phyloP scores from a whole-genome alignment of 2,113 vertebrate genomes.

The Ceyx margarethae region DNA sequence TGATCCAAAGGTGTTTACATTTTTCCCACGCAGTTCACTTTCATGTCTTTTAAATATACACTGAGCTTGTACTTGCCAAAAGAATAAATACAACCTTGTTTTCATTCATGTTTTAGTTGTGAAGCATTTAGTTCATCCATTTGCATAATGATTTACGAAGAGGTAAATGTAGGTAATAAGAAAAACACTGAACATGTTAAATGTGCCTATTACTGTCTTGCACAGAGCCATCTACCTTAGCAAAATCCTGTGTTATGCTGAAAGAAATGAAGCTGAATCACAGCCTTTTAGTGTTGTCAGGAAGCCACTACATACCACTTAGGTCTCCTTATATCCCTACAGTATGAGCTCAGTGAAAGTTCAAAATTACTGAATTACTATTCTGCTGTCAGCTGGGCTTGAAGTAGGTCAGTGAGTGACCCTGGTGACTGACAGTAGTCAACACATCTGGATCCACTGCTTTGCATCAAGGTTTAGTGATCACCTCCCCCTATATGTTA shows the following conservation, averaged over 20 bases:
- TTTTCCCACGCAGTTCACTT: background rate
- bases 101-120: conserved; percentile 6
- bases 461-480: background rate
- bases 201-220: background rate
- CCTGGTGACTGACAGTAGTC: background rate
- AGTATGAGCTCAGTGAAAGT: background rate
- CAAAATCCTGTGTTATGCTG: background rate
- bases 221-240: background rate
- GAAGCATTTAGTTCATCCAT: background rate
- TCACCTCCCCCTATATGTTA: background rate
- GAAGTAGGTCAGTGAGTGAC: background rate
- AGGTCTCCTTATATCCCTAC: background rate
- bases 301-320: background rate
- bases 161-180: background rate
- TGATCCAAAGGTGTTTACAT: background rate
- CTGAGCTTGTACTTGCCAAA: background rate
- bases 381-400: background rate
- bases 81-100: background rate
- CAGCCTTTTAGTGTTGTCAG: background rate
- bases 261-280: background rate
- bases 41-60: background rate
- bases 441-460: background rate
- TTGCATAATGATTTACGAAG: conserved; percentile 2
- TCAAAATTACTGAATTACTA: background rate
- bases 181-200: background rate